Evolutionary conservation across 1,140 invertebrate species (phyloP).

Genomic region (Sycophaga agraensis): DNA sequence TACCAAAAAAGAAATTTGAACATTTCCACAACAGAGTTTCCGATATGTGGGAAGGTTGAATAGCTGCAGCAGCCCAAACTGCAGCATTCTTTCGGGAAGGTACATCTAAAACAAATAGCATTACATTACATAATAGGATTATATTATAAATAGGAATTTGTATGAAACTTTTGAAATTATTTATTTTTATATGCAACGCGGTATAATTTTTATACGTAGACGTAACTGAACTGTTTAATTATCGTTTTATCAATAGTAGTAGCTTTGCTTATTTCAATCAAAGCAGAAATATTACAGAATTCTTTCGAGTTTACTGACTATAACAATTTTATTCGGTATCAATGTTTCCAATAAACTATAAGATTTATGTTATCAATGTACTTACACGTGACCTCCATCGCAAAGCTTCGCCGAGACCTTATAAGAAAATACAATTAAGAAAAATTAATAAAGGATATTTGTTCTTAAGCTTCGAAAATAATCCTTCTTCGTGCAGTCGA

Average conservation of each 20-base stretch:
- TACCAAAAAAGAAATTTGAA: constrained; percentile 53
- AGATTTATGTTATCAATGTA: constrained; percentile 29
- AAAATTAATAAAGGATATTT: background rate
- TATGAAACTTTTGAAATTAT: no score
- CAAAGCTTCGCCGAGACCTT: constrained; percentile 51
- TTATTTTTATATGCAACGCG: no score
- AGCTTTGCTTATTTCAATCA: no score
- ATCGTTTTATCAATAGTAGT: no score
- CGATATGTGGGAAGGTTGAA: constrained; percentile 55
- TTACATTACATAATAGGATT: background rate
- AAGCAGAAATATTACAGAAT: no score
- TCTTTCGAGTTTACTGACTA: no score
- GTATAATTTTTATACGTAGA: no score
- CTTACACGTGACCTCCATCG: constrained; percentile 52
- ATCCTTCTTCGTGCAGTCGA: background rate
- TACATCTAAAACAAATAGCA: constrained; percentile 53
- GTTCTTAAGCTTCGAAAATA: background rate
- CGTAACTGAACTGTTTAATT: no score
- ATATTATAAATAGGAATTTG: no score
- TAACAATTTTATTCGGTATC: no score
- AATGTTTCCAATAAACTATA: no score
- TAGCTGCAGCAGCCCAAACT: constrained; percentile 70
- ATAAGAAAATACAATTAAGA: constrained; percentile 33
- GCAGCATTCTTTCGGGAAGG: constrained; percentile 72
- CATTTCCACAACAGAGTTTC: constrained; percentile 54